A percentile compares a stretch with the other conserved stretches of the same genome.
Conservation (phyloP, 2,888 invertebrate genomes). For the Carcina quercana region DNA sequence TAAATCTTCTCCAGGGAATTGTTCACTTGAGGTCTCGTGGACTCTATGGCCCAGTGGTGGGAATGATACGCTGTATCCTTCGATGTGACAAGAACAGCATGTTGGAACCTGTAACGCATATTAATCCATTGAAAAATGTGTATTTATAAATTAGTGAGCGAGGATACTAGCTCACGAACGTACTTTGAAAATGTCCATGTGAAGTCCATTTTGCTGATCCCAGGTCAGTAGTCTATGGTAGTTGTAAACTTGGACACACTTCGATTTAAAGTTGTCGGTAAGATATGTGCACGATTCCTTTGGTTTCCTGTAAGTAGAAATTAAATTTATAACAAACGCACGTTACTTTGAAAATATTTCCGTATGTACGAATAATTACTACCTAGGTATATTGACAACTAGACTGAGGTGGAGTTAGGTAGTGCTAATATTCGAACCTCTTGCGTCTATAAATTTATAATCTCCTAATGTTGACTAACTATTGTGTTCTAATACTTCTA, state of each 20-base stretch:
- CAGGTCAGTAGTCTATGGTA: constrained; percentile 88
- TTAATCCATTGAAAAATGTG: too few relatives aligned
- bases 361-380: too few relatives aligned
- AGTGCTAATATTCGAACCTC: too few relatives aligned
- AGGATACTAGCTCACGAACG: not conserved
- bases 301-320: constrained; percentile 80
- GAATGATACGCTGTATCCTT: constrained; percentile 81
- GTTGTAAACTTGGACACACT: constrained; percentile 88
- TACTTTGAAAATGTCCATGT: constrained; percentile 89
- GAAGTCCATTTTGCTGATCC: constrained; percentile 85
- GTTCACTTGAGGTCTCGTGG: constrained; percentile 65
- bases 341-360: too few relatives aligned
- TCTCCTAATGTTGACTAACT: too few relatives aligned
- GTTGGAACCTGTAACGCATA: constrained; percentile 82
- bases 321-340: too few relatives aligned
- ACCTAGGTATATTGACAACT: too few relatives aligned
- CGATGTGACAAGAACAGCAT: constrained; percentile 88
- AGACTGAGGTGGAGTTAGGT: too few relatives aligned
- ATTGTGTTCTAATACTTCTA: too few relatives aligned
- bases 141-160: not conserved
- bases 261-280: constrained; percentile 85
- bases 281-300: constrained; percentile 85
- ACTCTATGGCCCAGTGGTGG: constrained; percentile 76
- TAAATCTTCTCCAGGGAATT: constrained; percentile 73
- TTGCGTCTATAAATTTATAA: too few relatives aligned